Percentiles rank a stretch among this genome's conserved stretches.
phyloP scores from a whole-genome alignment of 2,797 vertebrate genomes.

The Rhinoraja longicauda region DNA sequence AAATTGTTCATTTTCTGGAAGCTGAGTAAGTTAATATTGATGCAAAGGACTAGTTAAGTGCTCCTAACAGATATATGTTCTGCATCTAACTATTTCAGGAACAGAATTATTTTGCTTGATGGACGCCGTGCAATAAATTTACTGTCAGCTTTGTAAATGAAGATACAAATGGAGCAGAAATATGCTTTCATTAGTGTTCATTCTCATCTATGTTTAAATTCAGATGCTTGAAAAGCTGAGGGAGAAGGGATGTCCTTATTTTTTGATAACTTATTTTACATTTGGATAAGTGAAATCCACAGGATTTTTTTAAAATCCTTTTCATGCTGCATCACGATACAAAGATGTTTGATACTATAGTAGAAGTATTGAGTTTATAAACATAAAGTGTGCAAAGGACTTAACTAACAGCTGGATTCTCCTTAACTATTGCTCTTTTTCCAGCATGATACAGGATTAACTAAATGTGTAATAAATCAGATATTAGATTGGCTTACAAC shows the following conservation, averaged over 20 bases:
- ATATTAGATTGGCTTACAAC: not conserved
- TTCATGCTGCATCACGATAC: not conserved
- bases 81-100: conserved; percentile 11
- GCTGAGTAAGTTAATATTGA: not conserved
- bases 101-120: not conserved
- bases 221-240: not conserved
- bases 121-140: not conserved
- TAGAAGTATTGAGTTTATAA: not conserved
- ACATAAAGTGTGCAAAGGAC: not conserved
- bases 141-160: not conserved
- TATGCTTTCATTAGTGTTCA: not conserved
- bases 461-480: not conserved
- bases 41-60: not conserved
- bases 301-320: not conserved
- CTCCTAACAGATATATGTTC: not conserved
- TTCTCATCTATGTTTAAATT: not conserved
- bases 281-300: not conserved
- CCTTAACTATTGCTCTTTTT: not conserved
- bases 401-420: not conserved
- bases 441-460: not conserved
- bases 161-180: conserved; percentile 15
- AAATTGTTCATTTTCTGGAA: not conserved
- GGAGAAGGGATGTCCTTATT: not conserved
- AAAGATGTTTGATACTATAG: not conserved
- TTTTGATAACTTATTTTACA: not conserved